Base-by-base conservation (phyloP, 2,888 invertebrate genomes). In the Druceiella hillmani region DNA sequence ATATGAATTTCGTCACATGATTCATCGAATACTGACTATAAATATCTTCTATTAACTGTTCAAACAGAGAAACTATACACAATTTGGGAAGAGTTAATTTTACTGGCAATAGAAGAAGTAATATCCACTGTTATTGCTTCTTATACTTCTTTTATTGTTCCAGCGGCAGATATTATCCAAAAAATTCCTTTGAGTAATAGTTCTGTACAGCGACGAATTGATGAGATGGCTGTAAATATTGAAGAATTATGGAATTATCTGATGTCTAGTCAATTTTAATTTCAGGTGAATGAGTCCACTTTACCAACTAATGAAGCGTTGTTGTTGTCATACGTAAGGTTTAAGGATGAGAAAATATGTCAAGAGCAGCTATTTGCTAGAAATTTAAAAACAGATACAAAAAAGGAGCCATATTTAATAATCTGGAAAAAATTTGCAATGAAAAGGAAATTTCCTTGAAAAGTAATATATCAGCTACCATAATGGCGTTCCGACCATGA, bases 271-370 rank as follows among this genome's bases (percentile, higher is more conserved):
- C 22, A 20, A 20, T 20, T 20, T 20, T 20, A 7, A 20, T 7
- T 20, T 20, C 22, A 20, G 22, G 6, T 20, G 22, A 20, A 20
- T 20, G 22, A 20, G 22, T 20, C 22, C 22, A 20, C 22, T 20
- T 6, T 20, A 9, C 22, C 22, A 20, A 20, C 22, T 20, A 20
- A 20, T 20, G n/a, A n/a, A n/a, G n/a, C n/a, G n/a, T n/a, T n/a
- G n/a, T n/a, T n/a, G n/a, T n/a, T n/a, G n/a, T n/a, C n/a, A n/a
- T n/a, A n/a, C n/a, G n/a, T n/a, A n/a, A n/a, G n/a, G n/a, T n/a
- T n/a, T n/a, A 20, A 20, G n/a, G 22, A 20, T 20, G 22, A 20
- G 22, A 20, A 20, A 20, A 20, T 20, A 20, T 20, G 22, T 20
- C 22, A 20, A 20, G 22, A 20, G n/a, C 22, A 7, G n/a, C n/a